Percentiles rank a stretch among this genome's conserved stretches.
phyloP scores from a whole-genome alignment of 2,797 vertebrate species.

The Salmo trutta region DNA sequence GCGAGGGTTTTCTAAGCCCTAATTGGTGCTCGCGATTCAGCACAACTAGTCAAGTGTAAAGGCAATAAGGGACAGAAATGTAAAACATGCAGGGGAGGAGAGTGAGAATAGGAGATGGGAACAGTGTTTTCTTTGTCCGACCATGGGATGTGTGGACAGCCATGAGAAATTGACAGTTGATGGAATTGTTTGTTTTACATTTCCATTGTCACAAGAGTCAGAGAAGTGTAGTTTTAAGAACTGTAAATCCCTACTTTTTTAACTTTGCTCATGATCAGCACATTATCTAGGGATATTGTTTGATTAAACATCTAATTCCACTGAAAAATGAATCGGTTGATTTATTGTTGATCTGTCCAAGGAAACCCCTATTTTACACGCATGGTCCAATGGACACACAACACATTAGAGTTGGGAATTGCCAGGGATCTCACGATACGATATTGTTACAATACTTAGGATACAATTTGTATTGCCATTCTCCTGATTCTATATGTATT shows the following conservation, averaged over 20 bases:
- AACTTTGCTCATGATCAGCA: background rate
- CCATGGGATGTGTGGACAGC: constrained; percentile 28
- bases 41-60: constrained; percentile 55
- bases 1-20: constrained; percentile 44
- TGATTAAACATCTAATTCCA: background rate
- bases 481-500: no score
- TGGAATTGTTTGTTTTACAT: background rate
- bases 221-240: no score
- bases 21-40: constrained; percentile 57
- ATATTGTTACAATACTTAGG: no score
- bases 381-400: no score
- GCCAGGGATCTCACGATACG: no score
- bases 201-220: background rate
- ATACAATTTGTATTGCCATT: no score
- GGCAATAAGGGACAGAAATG: constrained; percentile 48
- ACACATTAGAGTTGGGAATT: no score
- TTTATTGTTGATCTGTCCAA: background rate
- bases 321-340: background rate
- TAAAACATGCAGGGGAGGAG: constrained; percentile 43
- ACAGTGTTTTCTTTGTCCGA: constrained; percentile 56
- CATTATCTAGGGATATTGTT: background rate
- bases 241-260: no score
- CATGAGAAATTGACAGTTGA: background rate
- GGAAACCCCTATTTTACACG: constrained; percentile 15
- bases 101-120: constrained; percentile 49